Evolutionary conservation across 2,797 vertebrate genomes (phyloP), one percentile per base, ranked within the genome.

Genomic region (Neomorphus geoffroyi): DNA sequence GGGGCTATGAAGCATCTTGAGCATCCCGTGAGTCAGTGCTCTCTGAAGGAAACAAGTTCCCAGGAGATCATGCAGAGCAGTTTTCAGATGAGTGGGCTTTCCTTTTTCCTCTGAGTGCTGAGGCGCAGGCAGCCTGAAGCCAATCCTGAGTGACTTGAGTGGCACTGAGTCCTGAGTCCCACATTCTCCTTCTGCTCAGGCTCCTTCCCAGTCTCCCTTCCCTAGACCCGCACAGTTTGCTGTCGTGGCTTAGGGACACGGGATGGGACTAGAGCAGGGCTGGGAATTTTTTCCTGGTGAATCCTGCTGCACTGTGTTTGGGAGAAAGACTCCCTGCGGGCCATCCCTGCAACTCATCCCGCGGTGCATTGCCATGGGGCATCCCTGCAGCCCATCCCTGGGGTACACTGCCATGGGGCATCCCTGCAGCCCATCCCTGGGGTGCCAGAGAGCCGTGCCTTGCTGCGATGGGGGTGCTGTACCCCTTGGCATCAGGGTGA

Each of bases 181-280:
- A 0, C 2, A 4, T 22, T 83, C 13, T 45, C 18, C 13, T 21
- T 27, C 70, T 3, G 3, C 28, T 19, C 37, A 9, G 43, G n/a
- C 50, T 61, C 9, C 79, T 56, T 61, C 19, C 70, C 46, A 4
- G 2, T 9, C 43, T 33, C 50, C 50, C 45, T 51, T 57, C 51
- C 6, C 64, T 7, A 14, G 26, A 32, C 35, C 50, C n/a, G 50
- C 41, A 2, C 1, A 0, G 13, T 69, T 72, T 67, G 56, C 28
- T 41, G 53, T 7, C 0, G 1, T 13, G 51, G 16, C 30, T 2
- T 60, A 32, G 33, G 26, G n/a, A 67, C n/a, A 19, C 0, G 1
- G 7, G 65, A 21, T 0, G 5, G 53, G 81, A 22, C 11, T 11
- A 6, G 35, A 56, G n/a, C 0, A 0, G 54, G 48, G n/a, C 48